These are phyloP conservation scores for Scatophagus argus DNA, from an alignment of 2,113 vertebrate species.

Conservation along the genomic window DNA sequence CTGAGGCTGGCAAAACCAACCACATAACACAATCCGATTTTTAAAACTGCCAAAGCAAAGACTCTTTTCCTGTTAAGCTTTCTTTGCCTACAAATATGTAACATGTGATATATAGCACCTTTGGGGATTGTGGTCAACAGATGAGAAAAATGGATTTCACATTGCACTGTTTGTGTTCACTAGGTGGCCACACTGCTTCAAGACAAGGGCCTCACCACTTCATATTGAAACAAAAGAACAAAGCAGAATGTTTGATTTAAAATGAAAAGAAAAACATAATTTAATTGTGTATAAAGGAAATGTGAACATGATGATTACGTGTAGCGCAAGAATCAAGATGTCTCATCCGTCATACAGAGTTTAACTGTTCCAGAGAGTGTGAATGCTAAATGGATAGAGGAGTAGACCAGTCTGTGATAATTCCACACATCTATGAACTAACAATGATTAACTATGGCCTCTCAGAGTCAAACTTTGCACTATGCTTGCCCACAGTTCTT, in stretches of 20 bases:
- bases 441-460: slow-evolving; percentile 76
- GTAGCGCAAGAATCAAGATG: background rate
- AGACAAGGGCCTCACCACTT: background rate
- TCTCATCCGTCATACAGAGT: background rate
- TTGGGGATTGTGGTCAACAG: background rate
- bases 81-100: background rate
- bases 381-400: background rate
- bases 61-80: background rate
- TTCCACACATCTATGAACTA: background rate
- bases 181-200: slow-evolving; percentile 6
- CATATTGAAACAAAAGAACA: background rate
- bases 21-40: background rate
- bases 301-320: background rate
- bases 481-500: slow-evolving; percentile 39
- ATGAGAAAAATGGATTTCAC: background rate
- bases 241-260: background rate
- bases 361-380: background rate
- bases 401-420: background rate
- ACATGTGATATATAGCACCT: background rate
- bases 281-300: background rate
- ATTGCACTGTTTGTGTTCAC: background rate
- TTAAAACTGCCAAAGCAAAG: background rate
- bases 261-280: background rate
- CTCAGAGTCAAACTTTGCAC: slow-evolving; percentile 76
- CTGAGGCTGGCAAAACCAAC: background rate